Conservation (phyloP, 2,113 vertebrate species). For the Paedocypris sp. region DNA sequence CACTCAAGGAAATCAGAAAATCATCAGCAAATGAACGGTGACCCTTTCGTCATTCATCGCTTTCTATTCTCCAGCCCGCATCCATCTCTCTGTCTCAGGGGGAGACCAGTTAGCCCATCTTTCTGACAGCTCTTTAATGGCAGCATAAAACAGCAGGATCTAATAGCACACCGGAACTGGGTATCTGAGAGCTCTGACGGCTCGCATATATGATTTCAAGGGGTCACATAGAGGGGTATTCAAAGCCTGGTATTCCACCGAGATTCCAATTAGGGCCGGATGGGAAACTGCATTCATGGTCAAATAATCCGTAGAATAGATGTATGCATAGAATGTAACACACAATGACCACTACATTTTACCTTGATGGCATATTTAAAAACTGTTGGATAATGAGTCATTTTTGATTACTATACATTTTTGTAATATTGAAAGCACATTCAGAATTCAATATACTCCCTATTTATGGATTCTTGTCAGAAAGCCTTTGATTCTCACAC, state of each 20-base stretch:
- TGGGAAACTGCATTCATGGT: not conserved
- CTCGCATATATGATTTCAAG: slow-evolving; percentile 18
- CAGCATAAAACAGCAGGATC: slow-evolving; percentile 21
- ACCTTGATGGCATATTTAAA: no score
- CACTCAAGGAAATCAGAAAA: slow-evolving; percentile 12
- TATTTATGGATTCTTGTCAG: no score
- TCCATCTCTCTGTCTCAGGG: slow-evolving; percentile 3
- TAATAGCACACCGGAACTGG: slow-evolving; percentile 1
- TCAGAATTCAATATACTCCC: no score
- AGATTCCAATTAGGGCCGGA: not conserved
- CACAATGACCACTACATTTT: no score
- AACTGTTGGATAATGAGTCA: no score
- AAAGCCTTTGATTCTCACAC: no score
- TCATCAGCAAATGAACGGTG: slow-evolving; percentile 15
- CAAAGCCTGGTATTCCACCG: not conserved
- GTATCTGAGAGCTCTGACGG: slow-evolving; percentile 7
- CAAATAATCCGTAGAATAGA: no score
- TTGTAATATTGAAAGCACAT: no score
- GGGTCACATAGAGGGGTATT: not conserved
- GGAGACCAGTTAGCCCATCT: slow-evolving; percentile 12
- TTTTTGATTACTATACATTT: no score
- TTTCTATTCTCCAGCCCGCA: not conserved
- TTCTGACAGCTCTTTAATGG: slow-evolving; percentile 26
- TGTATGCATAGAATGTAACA: no score
- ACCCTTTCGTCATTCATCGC: not conserved